Evolutionary conservation across 2,113 vertebrate genomes (phyloP).

Genomic region (Ctenomys sociabilis): DNA sequence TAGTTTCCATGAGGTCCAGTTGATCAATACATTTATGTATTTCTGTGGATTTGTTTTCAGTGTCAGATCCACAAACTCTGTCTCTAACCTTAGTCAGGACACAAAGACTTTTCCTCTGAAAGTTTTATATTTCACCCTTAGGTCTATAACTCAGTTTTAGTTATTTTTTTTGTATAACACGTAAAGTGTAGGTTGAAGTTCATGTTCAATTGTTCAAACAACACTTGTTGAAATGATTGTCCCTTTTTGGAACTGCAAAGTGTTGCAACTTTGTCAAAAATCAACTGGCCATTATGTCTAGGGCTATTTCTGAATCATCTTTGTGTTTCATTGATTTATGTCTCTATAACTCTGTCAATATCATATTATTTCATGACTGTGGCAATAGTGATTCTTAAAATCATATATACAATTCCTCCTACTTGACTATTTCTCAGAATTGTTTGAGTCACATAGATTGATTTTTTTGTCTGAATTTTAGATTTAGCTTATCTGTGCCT

Average conservation of each 20-base stretch:
- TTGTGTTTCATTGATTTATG: not conserved
- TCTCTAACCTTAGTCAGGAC: not conserved
- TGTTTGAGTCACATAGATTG: not conserved
- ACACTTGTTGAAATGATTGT: not conserved
- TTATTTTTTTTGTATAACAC: not conserved
- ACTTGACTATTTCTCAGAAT: not conserved
- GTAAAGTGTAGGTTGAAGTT: not conserved
- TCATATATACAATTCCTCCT: not conserved
- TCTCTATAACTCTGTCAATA: not conserved
- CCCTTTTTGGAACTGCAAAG: not conserved
- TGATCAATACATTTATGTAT: not conserved
- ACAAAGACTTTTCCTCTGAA: not conserved
- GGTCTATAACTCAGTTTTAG: not conserved
- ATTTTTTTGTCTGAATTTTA: not conserved
- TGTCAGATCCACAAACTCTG: not conserved
- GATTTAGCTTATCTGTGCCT: not conserved
- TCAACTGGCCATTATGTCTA: not conserved
- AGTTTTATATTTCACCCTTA: not conserved
- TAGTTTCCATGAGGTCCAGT: not conserved
- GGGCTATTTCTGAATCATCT: not conserved
- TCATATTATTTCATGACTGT: not conserved
- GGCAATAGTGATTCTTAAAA: not conserved
- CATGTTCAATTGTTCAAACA: not conserved
- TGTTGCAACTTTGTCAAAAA: not conserved
- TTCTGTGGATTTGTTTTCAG: not conserved